These are phyloP conservation scores for Drosophila macrospina DNA, from an alignment of 2,888 invertebrate species.

Conservation along the genomic window DNA sequence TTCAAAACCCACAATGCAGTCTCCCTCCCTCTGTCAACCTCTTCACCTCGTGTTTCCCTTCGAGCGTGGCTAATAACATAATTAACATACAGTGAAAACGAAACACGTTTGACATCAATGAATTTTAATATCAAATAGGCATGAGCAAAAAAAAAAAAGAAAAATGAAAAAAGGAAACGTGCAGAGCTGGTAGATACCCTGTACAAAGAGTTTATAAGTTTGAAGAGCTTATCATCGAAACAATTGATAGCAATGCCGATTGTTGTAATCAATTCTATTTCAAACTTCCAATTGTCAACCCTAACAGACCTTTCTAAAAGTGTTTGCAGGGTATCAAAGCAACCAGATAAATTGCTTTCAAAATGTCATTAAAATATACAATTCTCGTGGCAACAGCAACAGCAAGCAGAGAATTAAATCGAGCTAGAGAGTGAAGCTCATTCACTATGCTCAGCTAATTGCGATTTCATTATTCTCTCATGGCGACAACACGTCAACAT, in stretches of 20 bases:
- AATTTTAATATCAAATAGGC: slow-evolving; percentile 61
- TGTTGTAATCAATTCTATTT: background rate
- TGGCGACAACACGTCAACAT: slow-evolving; percentile 14
- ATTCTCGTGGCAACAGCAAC: slow-evolving; percentile 6
- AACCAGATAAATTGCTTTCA: background rate
- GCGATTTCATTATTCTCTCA: slow-evolving; percentile 4
- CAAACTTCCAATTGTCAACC: no score
- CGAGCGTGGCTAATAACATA: slow-evolving; percentile 48
- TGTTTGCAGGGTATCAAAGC: background rate
- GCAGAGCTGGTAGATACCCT: slow-evolving; percentile 3
- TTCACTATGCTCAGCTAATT: slow-evolving; percentile 47
- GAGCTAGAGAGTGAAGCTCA: slow-evolving; percentile 5
- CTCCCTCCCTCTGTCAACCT: background rate
- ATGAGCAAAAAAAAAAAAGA: slow-evolving; percentile 24
- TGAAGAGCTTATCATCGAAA: no score
- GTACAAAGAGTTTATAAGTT: background rate
- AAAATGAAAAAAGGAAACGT: background rate
- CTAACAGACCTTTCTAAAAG: background rate
- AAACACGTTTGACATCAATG: slow-evolving; percentile 72
- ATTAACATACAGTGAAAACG: slow-evolving; percentile 63
- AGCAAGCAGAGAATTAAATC: slow-evolving; percentile 9
- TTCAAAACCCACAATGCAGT: slow-evolving; percentile 6
- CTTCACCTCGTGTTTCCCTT: slow-evolving; percentile 2
- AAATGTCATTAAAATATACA: slow-evolving; percentile 22
- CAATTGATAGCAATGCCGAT: background rate